These are phyloP conservation scores for Patiria pectinifera DNA, from an alignment of 53 echinoderm and acorn worm genomes.

Conservation along the genomic window DNA sequence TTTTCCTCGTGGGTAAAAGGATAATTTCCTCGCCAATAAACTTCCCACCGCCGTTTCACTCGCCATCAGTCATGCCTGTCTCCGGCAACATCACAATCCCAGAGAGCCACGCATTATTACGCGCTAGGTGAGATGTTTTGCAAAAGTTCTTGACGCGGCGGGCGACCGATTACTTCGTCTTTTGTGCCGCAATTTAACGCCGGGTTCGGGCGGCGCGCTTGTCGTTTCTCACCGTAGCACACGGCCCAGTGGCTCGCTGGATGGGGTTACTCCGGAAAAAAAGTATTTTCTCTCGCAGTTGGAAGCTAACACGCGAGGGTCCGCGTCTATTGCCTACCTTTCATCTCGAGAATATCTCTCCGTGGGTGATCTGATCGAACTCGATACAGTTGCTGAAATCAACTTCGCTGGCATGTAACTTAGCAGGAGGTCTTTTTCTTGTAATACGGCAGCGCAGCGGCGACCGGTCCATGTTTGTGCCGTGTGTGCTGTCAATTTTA, in stretches of 20 bases:
- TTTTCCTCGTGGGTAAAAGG: not conserved
- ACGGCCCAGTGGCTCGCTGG: not conserved
- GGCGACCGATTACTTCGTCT: conserved; percentile 13
- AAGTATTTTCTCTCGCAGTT: conserved; percentile 9
- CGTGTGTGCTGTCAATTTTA: not conserved
- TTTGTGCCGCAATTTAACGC: conserved; percentile 32
- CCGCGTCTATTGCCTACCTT: not conserved
- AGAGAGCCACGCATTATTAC: not conserved
- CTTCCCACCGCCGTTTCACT: not conserved
- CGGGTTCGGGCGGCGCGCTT: not conserved
- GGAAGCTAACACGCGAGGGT: conserved; percentile 42
- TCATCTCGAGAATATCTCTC: conserved; percentile 7
- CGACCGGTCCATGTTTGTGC: conserved; percentile 9
- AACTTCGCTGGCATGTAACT: not conserved
- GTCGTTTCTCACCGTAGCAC: not conserved
- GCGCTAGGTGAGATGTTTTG: conserved; percentile 20
- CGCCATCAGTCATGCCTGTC: not conserved
- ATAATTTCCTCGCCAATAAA: not conserved
- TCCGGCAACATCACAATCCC: not conserved
- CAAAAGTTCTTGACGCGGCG: conserved; percentile 9
- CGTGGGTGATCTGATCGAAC: conserved; percentile 50
- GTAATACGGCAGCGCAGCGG: conserved; percentile 17
- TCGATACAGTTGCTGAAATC: conserved; percentile 61
- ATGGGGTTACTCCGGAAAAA: not conserved
- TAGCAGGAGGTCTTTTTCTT: conserved; percentile 4